A percentile compares a stretch with the other conserved stretches of the same genome.
phyloP scores from a whole-genome alignment of 2,888 invertebrate genomes.

The Lasioglossum vierecki region DNA sequence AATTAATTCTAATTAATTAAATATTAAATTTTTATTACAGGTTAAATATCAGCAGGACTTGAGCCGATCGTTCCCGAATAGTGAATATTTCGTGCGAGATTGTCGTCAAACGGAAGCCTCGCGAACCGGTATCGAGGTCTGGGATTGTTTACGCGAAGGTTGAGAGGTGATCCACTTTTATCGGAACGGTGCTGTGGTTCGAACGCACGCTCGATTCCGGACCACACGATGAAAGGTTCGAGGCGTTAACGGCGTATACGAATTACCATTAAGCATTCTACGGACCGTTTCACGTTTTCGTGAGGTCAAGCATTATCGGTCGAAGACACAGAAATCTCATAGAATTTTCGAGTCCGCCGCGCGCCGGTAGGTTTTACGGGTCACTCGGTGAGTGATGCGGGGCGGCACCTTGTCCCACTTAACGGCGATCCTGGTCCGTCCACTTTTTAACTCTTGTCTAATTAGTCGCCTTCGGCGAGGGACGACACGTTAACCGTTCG shows the following conservation, averaged over 20 bases:
- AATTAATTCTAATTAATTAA: too few species aligned
- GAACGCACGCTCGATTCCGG: constrained; percentile 4
- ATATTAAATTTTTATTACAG: too few species aligned
- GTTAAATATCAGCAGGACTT: not conserved
- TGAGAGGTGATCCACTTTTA: constrained; percentile 1
- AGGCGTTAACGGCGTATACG: not conserved
- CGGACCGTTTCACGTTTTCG: not conserved
- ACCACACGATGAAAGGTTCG: not conserved
- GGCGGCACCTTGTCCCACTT: constrained; percentile 63
- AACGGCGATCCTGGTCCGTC: constrained; percentile 69
- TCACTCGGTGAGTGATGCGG: constrained; percentile 52
- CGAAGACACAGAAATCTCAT: not conserved
- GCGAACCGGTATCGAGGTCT: not conserved
- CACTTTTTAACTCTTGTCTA: constrained; percentile 70
- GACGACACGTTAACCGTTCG: constrained; percentile 48
- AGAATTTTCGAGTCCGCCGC: not conserved
- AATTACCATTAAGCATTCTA: not conserved
- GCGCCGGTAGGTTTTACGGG: constrained; percentile 46
- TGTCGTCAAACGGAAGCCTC: not conserved
- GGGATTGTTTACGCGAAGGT: not conserved
- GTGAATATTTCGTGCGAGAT: not conserved
- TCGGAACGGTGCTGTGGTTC: not conserved
- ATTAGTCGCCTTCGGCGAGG: constrained; percentile 67
- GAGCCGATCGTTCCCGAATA: not conserved
- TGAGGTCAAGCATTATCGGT: not conserved